phyloP scores from a whole-genome alignment of 1,140 invertebrate species.

The Drosophila ananassae region DNA sequence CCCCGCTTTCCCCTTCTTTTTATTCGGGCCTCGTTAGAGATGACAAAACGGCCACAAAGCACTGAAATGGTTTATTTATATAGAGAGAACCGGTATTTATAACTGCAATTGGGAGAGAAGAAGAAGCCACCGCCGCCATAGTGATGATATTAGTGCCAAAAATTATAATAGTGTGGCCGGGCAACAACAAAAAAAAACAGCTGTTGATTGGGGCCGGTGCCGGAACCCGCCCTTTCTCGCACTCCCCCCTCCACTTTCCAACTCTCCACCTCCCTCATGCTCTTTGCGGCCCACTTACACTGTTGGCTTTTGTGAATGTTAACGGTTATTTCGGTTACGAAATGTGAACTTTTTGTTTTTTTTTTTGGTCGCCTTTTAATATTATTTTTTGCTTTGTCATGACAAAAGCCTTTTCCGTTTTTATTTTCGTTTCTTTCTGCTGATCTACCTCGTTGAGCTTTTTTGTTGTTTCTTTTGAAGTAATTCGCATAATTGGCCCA shows the following conservation, averaged over 20 bases:
- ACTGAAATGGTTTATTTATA: conserved; percentile 55
- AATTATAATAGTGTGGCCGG: conserved; percentile 54
- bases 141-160: conserved; percentile 73
- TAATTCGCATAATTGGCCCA: conserved; percentile 79
- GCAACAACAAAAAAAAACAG: conserved; percentile 52
- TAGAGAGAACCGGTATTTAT: conserved; percentile 72
- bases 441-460: conserved; percentile 16
- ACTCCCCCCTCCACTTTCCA: background rate
- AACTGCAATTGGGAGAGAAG: conserved; percentile 64
- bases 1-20: conserved; percentile 19
- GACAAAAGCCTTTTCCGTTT: conserved; percentile 46
- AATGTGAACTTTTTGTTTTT: conserved; percentile 55
- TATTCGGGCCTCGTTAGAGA: conserved; percentile 6
- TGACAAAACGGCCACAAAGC: conserved; percentile 32
- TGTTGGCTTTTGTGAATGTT: conserved; percentile 52
- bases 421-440: conserved; percentile 37
- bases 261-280: background rate
- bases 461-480: conserved; percentile 39
- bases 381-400: conserved; percentile 67
- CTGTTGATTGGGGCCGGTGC: conserved; percentile 54
- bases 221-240: conserved; percentile 1
- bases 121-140: conserved; percentile 31
- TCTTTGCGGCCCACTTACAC: background rate
- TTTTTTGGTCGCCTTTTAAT: conserved; percentile 39
- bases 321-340: conserved; percentile 79